Evolutionary conservation across 2,888 invertebrate genomes (phyloP).

Genomic region (Drosophila tripunctata): DNA sequence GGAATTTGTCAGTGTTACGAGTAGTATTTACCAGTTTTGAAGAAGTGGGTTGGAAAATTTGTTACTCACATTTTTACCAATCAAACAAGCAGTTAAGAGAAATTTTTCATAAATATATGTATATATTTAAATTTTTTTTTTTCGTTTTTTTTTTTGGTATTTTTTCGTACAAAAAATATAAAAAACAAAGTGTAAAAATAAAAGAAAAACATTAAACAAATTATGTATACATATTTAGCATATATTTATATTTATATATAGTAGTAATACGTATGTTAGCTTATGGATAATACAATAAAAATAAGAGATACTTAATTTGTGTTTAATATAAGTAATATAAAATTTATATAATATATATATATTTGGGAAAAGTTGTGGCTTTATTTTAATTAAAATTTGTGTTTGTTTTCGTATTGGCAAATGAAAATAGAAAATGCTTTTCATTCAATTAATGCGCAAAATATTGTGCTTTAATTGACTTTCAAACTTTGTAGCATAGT

Average conservation of each 20-base stretch:
- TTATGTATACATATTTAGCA: slow-evolving; percentile 51
- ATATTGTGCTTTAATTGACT: slow-evolving; percentile 24
- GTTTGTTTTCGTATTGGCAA: neutral
- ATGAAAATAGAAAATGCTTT: slow-evolving; percentile 3
- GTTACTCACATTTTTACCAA: slow-evolving; percentile 84
- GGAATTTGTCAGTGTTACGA: slow-evolving; percentile 29
- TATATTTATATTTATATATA: slow-evolving; percentile 14
- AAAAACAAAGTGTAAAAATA: slow-evolving; percentile 61
- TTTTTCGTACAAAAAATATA: slow-evolving; percentile 40
- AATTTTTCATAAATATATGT: slow-evolving; percentile 74
- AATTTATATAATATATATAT: too few relatives aligned
- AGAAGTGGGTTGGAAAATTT: slow-evolving; percentile 75
- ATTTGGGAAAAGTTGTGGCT: neutral
- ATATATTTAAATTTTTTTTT: slow-evolving; percentile 50
- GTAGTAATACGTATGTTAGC: slow-evolving; percentile 26
- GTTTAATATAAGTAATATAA: slow-evolving; percentile 1
- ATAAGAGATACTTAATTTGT: slow-evolving; percentile 6
- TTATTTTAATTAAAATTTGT: too few relatives aligned
- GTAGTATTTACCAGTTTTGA: slow-evolving; percentile 67
- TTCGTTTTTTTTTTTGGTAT: slow-evolving; percentile 24
- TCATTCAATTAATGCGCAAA: slow-evolving; percentile 13
- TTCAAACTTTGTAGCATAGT: slow-evolving; percentile 4
- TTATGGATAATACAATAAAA: slow-evolving; percentile 5
- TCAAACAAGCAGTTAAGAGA: slow-evolving; percentile 84
- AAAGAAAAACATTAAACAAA: slow-evolving; percentile 50